Conservation (phyloP, 2,888 invertebrate species). For the Drosophila bunnanda region DNA sequence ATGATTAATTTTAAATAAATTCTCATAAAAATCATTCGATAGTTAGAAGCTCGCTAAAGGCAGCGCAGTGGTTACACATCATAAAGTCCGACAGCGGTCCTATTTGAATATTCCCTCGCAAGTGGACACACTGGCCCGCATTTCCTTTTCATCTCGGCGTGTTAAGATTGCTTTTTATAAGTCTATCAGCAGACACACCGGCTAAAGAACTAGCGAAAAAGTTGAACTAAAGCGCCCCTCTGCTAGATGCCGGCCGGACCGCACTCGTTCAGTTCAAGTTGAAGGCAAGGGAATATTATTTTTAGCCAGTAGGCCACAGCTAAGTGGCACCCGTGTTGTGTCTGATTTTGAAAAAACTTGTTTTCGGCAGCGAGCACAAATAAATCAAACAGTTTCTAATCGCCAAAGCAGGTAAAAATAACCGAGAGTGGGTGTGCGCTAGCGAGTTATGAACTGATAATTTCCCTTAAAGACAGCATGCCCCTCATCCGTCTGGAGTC, state of each 20-base stretch:
- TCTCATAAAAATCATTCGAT: no score
- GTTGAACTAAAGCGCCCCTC: not conserved
- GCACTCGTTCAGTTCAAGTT: slow-evolving; percentile 40
- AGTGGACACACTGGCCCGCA: not conserved
- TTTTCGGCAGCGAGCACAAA: slow-evolving; percentile 39
- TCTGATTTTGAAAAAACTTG: slow-evolving; percentile 15
- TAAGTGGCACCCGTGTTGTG: slow-evolving; percentile 28
- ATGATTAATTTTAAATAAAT: no score
- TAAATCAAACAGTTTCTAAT: slow-evolving; percentile 29
- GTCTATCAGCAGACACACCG: not conserved
- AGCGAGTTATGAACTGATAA: slow-evolving; percentile 1
- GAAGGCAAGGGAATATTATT: slow-evolving; percentile 56
- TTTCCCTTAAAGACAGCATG: slow-evolving; percentile 87
- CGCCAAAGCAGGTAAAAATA: slow-evolving; percentile 10
- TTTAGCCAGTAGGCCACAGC: slow-evolving; percentile 60
- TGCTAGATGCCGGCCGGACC: slow-evolving; percentile 6
- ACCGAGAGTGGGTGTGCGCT: slow-evolving; percentile 19
- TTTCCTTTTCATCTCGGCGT: not conserved
- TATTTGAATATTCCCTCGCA: not conserved
- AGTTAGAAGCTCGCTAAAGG: not conserved
- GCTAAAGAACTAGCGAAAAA: not conserved
- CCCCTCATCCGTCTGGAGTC: slow-evolving; percentile 97
- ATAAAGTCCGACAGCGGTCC: not conserved
- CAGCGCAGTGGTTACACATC: slow-evolving; percentile 10
- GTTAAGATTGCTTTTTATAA: not conserved